A percentile compares a stretch with the other conserved stretches of the same genome.
Conservation (phyloP, 1,140 invertebrate species). For the Myzus persicae region DNA sequence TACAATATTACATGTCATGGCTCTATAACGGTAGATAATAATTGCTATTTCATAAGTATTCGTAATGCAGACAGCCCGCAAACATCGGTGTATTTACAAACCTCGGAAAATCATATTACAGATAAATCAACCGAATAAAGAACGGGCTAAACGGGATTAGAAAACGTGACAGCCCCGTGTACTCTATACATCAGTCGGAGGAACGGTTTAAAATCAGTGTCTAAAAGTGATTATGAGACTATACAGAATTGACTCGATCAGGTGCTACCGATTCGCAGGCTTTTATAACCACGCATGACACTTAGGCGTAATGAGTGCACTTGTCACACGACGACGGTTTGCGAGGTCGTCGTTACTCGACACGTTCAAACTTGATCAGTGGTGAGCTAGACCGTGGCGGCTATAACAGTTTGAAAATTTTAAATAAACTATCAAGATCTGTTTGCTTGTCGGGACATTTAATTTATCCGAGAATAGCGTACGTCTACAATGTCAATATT, state of each 20-base stretch:
- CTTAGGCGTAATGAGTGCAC: neutral
- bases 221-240: neutral
- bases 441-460: neutral
- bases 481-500: neutral
- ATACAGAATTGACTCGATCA: neutral
- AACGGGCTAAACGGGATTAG: neutral
- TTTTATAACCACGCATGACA: neutral
- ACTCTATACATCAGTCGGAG: neutral
- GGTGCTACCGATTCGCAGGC: neutral
- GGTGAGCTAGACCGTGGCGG: neutral
- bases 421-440: neutral
- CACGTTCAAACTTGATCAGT: neutral
- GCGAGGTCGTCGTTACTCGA: neutral
- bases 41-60: no score
- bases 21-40: no score
- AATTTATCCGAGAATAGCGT: neutral
- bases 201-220: neutral
- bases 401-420: neutral
- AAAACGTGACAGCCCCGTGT: neutral
- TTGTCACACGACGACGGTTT: neutral
- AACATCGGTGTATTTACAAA: no score
- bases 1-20: no score
- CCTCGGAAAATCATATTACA: no score
- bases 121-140: no score
- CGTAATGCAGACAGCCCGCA: no score